A percentile compares a stretch with the other conserved stretches of the same genome.
Conservation (phyloP, 2,888 invertebrate genomes). For the Griposia aprilina region DNA sequence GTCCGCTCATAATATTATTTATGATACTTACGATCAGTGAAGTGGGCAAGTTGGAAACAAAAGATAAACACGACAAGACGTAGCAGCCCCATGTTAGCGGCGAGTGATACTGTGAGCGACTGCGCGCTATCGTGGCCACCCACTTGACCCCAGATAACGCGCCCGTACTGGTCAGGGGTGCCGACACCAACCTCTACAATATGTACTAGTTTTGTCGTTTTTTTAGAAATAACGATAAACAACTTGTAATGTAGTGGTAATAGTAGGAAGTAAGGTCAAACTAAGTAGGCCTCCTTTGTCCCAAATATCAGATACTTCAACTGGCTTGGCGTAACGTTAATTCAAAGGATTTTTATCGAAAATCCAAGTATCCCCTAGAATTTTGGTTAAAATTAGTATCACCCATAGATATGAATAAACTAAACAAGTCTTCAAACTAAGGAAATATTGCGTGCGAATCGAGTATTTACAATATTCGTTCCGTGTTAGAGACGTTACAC, state of each 20-base stretch:
- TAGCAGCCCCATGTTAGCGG: slow-evolving; percentile 46
- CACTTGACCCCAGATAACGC: slow-evolving; percentile 52
- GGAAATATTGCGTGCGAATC: not conserved
- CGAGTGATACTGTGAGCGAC: not conserved
- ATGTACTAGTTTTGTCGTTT: not conserved
- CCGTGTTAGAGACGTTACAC: too few relatives aligned
- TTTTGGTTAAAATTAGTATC: too few relatives aligned
- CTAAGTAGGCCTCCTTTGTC: not conserved
- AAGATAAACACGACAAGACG: slow-evolving; percentile 63
- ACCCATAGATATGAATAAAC: not conserved
- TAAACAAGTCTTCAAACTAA: not conserved
- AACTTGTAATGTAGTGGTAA: not conserved
- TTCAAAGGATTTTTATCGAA: not conserved
- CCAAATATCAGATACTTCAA: not conserved
- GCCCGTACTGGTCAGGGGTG: slow-evolving; percentile 39
- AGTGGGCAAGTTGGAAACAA: slow-evolving; percentile 69
- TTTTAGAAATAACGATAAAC: slow-evolving; percentile 11
- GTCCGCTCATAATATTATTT: not conserved
- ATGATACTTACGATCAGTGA: slow-evolving; percentile 76
- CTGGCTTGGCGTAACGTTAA: not conserved
- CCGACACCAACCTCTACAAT: slow-evolving; percentile 16
- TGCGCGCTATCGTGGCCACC: slow-evolving; percentile 41
- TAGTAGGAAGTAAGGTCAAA: not conserved
- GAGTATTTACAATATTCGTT: not conserved
- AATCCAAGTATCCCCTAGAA: too few relatives aligned